Percentiles rank a stretch among this genome's conserved stretches.
These are phyloP conservation scores for Xiphophorus couchianus DNA, from an alignment of 2,113 vertebrate genomes.

Conservation along the genomic window DNA sequence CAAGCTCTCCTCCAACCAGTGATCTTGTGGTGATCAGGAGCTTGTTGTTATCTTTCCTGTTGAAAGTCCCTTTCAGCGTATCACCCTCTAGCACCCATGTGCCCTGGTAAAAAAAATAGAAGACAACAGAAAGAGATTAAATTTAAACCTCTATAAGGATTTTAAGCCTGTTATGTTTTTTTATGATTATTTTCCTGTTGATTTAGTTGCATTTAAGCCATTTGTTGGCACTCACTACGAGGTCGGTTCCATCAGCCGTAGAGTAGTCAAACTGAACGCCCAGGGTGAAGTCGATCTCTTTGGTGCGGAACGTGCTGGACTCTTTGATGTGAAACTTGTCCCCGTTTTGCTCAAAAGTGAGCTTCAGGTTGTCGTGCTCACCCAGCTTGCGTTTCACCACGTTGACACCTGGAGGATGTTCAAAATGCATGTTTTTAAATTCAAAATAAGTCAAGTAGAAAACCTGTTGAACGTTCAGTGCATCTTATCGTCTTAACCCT, in stretches of 20 bases:
- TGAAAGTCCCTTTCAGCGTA: conserved; percentile 83
- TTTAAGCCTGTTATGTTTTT: background rate
- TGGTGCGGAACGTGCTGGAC: conserved; percentile 85
- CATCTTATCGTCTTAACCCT: background rate
- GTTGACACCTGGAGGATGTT: conserved; percentile 80
- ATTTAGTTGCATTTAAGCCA: background rate
- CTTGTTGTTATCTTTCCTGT: conserved; percentile 87
- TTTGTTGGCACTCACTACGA: conserved; percentile 79
- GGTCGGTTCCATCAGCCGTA: conserved; percentile 90
- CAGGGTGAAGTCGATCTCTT: conserved; percentile 87
- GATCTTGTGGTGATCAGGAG: conserved; percentile 77
- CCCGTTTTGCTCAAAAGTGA: conserved; percentile 86
- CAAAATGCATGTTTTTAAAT: background rate
- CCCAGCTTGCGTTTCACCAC: conserved; percentile 89
- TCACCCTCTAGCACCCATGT: conserved; percentile 83
- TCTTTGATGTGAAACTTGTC: conserved; percentile 89
- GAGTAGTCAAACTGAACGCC: conserved; percentile 84
- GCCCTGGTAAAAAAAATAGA: conserved; percentile 74
- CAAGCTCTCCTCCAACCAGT: conserved; percentile 82
- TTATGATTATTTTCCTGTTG: background rate
- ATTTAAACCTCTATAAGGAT: no score
- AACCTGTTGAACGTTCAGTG: background rate
- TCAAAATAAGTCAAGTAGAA: background rate
- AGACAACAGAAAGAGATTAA: background rate
- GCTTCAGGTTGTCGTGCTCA: conserved; percentile 88